Evolutionary conservation across 2,113 vertebrate species (phyloP).

Genomic region (Anguilla rostrata): DNA sequence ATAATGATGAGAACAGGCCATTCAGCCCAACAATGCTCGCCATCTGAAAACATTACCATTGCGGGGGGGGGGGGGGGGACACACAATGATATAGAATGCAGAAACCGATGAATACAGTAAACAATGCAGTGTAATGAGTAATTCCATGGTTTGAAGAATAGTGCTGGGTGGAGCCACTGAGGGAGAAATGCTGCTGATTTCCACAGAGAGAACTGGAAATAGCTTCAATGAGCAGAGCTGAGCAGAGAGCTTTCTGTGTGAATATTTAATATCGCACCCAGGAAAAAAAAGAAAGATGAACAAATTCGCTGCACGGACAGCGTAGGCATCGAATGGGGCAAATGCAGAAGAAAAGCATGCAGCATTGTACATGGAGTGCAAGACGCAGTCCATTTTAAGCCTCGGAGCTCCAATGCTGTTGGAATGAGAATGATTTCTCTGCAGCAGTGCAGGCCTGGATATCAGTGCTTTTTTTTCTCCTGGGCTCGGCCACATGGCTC

Average conservation of each 20-base stretch:
- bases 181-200: neutral
- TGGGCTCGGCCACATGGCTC: neutral
- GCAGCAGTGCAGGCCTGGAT: neutral
- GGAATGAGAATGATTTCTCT: neutral
- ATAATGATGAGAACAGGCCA: too few species aligned
- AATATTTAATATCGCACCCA: slow-evolving; percentile 19
- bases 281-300: neutral
- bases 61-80: neutral
- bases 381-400: neutral
- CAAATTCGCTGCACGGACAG: neutral
- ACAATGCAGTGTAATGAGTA: neutral
- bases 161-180: neutral
- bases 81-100: neutral
- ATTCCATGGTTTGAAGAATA: neutral
- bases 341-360: neutral
- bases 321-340: neutral
- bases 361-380: neutral
- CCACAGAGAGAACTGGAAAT: slow-evolving; percentile 20
- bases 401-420: neutral
- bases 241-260: neutral
- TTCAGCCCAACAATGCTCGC: too few species aligned
- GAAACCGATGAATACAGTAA: neutral
- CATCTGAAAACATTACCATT: neutral
- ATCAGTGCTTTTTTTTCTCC: neutral
- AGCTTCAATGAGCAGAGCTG: neutral